Conservation (phyloP, 2,888 invertebrate species). For the Anarsia innoxiella region DNA sequence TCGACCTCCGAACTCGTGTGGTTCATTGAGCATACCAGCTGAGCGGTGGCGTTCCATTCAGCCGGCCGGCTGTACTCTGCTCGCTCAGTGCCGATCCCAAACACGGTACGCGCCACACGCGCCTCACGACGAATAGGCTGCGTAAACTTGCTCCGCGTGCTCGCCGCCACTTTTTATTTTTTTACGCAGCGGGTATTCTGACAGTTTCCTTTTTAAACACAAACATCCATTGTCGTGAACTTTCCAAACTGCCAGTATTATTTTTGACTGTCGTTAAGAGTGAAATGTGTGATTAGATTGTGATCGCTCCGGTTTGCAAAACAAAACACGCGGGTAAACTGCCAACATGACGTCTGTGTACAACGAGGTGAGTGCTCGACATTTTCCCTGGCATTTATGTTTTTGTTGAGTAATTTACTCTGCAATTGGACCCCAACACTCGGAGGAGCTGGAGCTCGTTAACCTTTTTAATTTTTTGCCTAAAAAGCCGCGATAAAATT, state of each 20-base stretch:
- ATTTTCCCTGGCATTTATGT: constrained; percentile 60
- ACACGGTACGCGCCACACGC: constrained; percentile 69
- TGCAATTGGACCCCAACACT: constrained; percentile 33
- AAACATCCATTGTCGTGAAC: constrained; percentile 8
- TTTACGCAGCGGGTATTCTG: constrained; percentile 53
- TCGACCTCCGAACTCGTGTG: constrained; percentile 69
- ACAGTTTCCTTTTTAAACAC: constrained; percentile 30
- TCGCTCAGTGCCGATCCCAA: constrained; percentile 64
- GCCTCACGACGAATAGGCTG: constrained; percentile 38
- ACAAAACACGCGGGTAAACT: constrained; percentile 40
- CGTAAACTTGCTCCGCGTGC: constrained; percentile 32
- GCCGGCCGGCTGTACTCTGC: too few species aligned
- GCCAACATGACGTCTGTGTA: constrained; percentile 62
- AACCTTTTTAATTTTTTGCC: constrained; percentile 22
- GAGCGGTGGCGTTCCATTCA: constrained; percentile 55
- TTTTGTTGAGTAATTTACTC: constrained; percentile 57
- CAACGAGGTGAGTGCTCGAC: constrained; percentile 68
- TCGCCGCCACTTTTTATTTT: constrained; percentile 41
- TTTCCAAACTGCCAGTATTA: constrained; percentile 1
- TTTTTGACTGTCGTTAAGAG: constrained; percentile 15
- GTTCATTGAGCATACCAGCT: constrained; percentile 70
- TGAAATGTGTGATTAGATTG: constrained; percentile 62
- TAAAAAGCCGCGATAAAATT: constrained; percentile 7
- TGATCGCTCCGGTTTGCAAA: constrained; percentile 42
- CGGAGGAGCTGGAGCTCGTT: too few species aligned